Evolutionary conservation across 2,797 vertebrate genomes (phyloP).

Genomic region (Pantherophis alleghaniensis): DNA sequence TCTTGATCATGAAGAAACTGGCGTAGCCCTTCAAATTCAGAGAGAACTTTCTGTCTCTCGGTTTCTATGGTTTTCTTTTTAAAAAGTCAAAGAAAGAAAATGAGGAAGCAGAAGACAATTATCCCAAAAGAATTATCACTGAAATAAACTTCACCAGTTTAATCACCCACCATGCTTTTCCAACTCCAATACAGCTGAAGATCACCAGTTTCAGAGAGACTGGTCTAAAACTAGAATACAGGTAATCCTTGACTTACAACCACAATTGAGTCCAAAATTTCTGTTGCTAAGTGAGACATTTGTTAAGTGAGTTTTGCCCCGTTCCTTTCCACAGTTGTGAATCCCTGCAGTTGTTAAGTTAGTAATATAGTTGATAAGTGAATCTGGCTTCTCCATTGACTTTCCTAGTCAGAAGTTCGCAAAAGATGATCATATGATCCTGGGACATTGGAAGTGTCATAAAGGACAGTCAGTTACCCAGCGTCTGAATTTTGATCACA

Average conservation of each 20-base stretch:
- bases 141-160: not conserved
- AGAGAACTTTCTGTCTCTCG: conserved; percentile 66
- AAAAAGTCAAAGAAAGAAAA: not conserved
- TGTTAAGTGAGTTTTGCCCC: not conserved
- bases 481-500: not conserved
- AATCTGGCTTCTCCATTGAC: not conserved
- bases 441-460: not conserved
- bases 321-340: not conserved
- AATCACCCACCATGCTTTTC: not conserved
- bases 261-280: not conserved
- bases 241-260: not conserved
- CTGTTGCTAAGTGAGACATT: not conserved
- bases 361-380: not conserved
- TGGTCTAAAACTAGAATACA: not conserved
- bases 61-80: conserved; percentile 46
- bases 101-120: not conserved
- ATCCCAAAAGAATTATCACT: not conserved
- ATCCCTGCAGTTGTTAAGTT: not conserved
- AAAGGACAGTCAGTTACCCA: not conserved
- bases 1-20: conserved; percentile 73
- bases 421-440: not conserved
- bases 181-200: not conserved
- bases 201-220: not conserved
- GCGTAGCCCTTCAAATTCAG: conserved; percentile 66
- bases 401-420: not conserved